Conservation (phyloP, 2,113 vertebrate genomes). For the Ailurus styani region DNA sequence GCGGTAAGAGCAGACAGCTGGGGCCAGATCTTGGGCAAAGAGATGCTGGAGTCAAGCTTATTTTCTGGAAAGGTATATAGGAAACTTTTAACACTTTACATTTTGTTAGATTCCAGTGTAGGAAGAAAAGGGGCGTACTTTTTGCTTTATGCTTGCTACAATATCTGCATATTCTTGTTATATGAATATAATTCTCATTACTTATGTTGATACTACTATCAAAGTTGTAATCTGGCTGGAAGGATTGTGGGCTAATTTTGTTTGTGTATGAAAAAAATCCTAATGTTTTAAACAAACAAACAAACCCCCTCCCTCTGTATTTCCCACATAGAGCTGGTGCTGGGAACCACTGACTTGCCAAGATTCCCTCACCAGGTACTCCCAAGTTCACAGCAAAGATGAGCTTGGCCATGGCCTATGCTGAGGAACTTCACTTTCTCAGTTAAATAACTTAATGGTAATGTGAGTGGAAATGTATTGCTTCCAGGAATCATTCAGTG, state of each 20-base stretch:
- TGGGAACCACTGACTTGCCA: neutral
- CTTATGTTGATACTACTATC: neutral
- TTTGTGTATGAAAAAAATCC: neutral
- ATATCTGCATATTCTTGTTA: neutral
- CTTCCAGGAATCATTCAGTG: neutral
- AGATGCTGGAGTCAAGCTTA: neutral
- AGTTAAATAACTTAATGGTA: neutral
- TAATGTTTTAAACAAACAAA: neutral
- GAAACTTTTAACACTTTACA: neutral
- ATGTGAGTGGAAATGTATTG: too few species aligned
- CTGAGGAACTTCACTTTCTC: neutral
- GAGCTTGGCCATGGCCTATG: fast-evolving
- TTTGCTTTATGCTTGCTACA: neutral
- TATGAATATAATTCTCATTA: neutral
- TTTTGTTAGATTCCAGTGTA: neutral
- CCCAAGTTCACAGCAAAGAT: neutral
- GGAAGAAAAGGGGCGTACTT: neutral
- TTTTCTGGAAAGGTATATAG: neutral
- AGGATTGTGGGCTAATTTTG: neutral
- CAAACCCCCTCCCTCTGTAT: neutral
- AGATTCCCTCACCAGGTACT: neutral
- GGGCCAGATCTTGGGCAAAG: neutral
- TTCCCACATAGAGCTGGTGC: neutral
- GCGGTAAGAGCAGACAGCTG: neutral
- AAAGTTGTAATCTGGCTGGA: neutral